Percentiles rank a stretch among this genome's conserved stretches.
These are phyloP conservation scores for Cheilosia scutellata DNA, from an alignment of 2,888 invertebrate genomes.

Conservation along the genomic window DNA sequence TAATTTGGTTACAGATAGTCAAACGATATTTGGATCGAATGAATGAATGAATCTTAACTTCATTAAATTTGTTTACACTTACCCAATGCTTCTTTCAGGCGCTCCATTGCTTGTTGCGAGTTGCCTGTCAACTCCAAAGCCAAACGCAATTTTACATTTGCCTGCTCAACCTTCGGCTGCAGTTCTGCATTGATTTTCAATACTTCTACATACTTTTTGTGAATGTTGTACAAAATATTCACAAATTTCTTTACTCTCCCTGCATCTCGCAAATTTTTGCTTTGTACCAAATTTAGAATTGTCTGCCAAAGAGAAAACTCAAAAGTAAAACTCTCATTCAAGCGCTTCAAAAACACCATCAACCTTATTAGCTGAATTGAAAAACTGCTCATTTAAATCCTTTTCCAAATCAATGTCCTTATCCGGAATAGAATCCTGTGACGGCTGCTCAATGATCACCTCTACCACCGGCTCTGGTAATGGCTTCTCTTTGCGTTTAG, in stretches of 20 bases:
- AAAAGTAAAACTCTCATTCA: background rate
- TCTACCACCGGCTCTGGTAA: constrained; percentile 29
- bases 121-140: constrained; percentile 80
- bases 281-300: constrained; percentile 78
- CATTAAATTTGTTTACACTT: background rate
- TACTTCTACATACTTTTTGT: constrained; percentile 78
- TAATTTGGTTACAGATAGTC: too few relatives aligned
- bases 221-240: constrained; percentile 79
- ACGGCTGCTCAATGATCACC: constrained; percentile 73
- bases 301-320: constrained; percentile 63
- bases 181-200: constrained; percentile 74
- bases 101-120: constrained; percentile 79
- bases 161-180: constrained; percentile 77
- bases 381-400: constrained; percentile 80
- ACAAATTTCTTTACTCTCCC: constrained; percentile 79
- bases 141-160: constrained; percentile 79
- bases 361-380: constrained; percentile 76
- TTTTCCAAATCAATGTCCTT: constrained; percentile 79
- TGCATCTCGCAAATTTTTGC: constrained; percentile 78
- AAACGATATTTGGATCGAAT: background rate
- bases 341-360: background rate
- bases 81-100: constrained; percentile 79
- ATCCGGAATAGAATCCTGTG: constrained; percentile 71
- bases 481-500: constrained; percentile 49
- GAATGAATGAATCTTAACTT: background rate